Conservation (phyloP, 2,113 vertebrate genomes). For the Montifringilla adamsi region DNA sequence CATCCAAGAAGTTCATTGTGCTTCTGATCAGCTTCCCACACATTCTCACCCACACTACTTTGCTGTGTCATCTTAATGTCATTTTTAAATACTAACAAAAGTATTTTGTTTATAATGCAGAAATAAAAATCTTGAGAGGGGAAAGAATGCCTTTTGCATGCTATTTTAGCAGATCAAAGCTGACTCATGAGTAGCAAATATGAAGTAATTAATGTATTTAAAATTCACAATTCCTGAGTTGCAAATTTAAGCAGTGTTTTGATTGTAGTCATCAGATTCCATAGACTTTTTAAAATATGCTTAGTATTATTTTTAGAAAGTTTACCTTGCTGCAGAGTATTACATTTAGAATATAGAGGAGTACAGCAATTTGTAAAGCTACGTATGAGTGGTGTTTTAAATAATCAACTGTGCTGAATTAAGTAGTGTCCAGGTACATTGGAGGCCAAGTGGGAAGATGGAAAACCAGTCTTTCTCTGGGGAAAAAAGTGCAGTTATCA, state of each 20-base stretch:
- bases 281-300: background rate
- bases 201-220: background rate
- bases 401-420: background rate
- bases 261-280: background rate
- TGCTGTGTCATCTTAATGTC: slow-evolving; percentile 55
- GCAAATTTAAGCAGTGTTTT: background rate
- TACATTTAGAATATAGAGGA: background rate
- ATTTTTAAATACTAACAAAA: slow-evolving; percentile 57
- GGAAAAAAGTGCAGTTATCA: background rate
- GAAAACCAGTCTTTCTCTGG: background rate
- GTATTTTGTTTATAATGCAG: slow-evolving; percentile 44
- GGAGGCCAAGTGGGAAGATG: background rate
- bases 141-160: background rate
- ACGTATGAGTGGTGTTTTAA: background rate
- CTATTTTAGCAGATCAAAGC: slow-evolving; percentile 22
- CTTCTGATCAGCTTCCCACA: slow-evolving; percentile 56
- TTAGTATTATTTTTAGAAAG: background rate
- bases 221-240: background rate
- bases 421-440: background rate
- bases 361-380: background rate
- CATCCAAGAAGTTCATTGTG: slow-evolving; percentile 25
- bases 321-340: background rate
- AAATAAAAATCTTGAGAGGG: slow-evolving; percentile 27
- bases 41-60: slow-evolving; percentile 36
- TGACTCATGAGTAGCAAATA: slow-evolving; percentile 19